phyloP scores from a whole-genome alignment of 2,797 vertebrate genomes.

The Xenentodon cancila region DNA sequence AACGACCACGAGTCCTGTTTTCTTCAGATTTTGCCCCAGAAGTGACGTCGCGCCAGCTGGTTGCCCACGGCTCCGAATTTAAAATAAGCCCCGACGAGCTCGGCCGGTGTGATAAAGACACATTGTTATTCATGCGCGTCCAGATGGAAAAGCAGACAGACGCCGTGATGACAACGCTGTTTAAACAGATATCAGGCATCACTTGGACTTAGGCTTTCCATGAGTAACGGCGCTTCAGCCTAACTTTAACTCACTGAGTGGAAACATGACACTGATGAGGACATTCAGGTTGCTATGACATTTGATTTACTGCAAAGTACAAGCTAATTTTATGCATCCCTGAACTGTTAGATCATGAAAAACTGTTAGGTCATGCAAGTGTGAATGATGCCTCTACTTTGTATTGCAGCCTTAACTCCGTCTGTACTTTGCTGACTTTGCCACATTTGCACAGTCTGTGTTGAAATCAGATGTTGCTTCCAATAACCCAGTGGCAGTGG shows the following conservation, averaged over 20 bases:
- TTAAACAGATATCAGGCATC: slow-evolving; percentile 65
- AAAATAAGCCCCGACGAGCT: slow-evolving; percentile 22
- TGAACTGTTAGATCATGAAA: neutral
- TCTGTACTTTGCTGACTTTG: slow-evolving; percentile 17
- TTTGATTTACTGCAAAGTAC: slow-evolving; percentile 16
- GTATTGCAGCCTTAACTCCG: slow-evolving; percentile 1
- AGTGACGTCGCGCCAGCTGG: neutral
- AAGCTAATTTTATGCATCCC: slow-evolving; percentile 3
- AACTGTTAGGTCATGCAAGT: neutral
- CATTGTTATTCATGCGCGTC: slow-evolving; percentile 30
- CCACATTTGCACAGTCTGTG: slow-evolving; percentile 7
- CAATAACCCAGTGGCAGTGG: slow-evolving; percentile 27
- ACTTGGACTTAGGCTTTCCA: slow-evolving; percentile 57
- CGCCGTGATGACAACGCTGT: slow-evolving; percentile 51
- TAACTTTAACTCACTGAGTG: slow-evolving; percentile 25
- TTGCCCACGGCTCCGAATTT: neutral
- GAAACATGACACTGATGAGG: slow-evolving; percentile 25
- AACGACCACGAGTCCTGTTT: neutral
- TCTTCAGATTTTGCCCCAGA: neutral
- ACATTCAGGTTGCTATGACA: slow-evolving; percentile 22
- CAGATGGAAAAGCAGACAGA: slow-evolving; percentile 57
- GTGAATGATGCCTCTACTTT: slow-evolving; percentile 10
- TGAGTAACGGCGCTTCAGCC: slow-evolving; percentile 17
- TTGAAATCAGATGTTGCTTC: slow-evolving; percentile 45
- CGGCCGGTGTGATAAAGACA: slow-evolving; percentile 19